phyloP scores from a whole-genome alignment of 2,797 vertebrate genomes.

The Sparidentex hasta region DNA sequence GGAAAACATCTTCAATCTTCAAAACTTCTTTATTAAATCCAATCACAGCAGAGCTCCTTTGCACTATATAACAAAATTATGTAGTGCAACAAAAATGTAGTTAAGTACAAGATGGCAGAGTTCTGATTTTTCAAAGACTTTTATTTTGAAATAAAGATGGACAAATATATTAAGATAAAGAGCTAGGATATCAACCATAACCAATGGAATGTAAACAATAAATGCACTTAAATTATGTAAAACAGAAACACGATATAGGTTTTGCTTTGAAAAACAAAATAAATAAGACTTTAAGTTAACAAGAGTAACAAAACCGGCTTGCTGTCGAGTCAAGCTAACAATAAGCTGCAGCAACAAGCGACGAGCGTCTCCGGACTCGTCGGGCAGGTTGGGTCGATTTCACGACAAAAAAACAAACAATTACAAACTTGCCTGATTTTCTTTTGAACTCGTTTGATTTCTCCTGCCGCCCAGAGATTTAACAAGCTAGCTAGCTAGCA shows the following conservation, averaged over 20 bases:
- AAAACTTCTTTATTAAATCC: neutral
- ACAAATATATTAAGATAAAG: constrained; percentile 88
- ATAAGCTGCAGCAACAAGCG: constrained; percentile 35
- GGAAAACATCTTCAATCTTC: neutral
- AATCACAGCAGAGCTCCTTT: neutral
- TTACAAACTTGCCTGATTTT: constrained; percentile 5
- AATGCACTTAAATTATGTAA: constrained; percentile 86
- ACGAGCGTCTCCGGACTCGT: constrained; percentile 17
- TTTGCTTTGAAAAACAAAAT: constrained; percentile 81
- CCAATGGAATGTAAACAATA: constrained; percentile 85
- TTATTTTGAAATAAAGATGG: constrained; percentile 83
- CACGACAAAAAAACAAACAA: constrained; percentile 19
- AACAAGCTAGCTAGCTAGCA: constrained; percentile 32
- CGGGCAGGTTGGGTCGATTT: constrained; percentile 27
- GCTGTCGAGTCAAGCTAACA: constrained; percentile 47
- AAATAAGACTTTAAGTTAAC: constrained; percentile 88
- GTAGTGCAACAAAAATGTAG: neutral
- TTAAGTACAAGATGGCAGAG: neutral
- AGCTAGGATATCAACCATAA: constrained; percentile 73
- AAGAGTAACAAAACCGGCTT: constrained; percentile 69
- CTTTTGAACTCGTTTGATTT: constrained; percentile 56
- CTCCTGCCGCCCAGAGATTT: constrained; percentile 26
- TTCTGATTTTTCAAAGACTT: constrained; percentile 61
- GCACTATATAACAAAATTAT: neutral
- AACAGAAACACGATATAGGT: constrained; percentile 73